Evolutionary conservation across 2,797 vertebrate species (phyloP).

Genomic region (Scomberomorus guttatus): DNA sequence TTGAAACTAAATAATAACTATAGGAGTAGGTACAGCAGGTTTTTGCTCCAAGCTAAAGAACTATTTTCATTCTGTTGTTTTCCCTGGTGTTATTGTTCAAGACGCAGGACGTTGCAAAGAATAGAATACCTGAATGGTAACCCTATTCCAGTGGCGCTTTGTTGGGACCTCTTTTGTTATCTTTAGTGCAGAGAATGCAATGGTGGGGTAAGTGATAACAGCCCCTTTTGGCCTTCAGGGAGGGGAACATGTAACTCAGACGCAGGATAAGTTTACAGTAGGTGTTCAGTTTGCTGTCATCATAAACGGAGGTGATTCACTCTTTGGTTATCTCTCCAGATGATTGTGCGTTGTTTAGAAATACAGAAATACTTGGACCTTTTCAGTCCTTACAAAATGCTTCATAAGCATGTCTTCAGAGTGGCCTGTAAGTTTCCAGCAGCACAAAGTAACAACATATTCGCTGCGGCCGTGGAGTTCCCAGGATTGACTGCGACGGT

Average conservation of each 20-base stretch:
- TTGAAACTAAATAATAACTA: neutral
- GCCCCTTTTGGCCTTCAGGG: constrained; percentile 41
- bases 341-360: neutral
- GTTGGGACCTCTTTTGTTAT: constrained; percentile 74
- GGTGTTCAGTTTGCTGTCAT: constrained; percentile 28
- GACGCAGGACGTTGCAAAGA: constrained; percentile 28
- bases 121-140: constrained; percentile 57
- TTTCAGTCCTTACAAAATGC: neutral
- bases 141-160: constrained; percentile 54
- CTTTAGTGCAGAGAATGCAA: constrained; percentile 65
- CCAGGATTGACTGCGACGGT: constrained; percentile 44
- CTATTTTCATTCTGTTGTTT: constrained; percentile 24
- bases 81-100: constrained; percentile 46
- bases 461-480: constrained; percentile 34
- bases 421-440: constrained; percentile 3
- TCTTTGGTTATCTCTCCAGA: neutral
- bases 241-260: constrained; percentile 40
- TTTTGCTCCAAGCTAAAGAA: neutral
- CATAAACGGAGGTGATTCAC: constrained; percentile 9
- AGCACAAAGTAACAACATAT: constrained; percentile 4
- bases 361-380: neutral
- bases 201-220: constrained; percentile 45
- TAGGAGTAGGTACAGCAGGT: neutral
- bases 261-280: constrained; percentile 61
- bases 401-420: neutral